Percentiles rank a stretch among this genome's conserved stretches.
These are phyloP conservation scores for Puffinus mauretanicus DNA, from an alignment of 2,113 vertebrate species.

Conservation along the genomic window DNA sequence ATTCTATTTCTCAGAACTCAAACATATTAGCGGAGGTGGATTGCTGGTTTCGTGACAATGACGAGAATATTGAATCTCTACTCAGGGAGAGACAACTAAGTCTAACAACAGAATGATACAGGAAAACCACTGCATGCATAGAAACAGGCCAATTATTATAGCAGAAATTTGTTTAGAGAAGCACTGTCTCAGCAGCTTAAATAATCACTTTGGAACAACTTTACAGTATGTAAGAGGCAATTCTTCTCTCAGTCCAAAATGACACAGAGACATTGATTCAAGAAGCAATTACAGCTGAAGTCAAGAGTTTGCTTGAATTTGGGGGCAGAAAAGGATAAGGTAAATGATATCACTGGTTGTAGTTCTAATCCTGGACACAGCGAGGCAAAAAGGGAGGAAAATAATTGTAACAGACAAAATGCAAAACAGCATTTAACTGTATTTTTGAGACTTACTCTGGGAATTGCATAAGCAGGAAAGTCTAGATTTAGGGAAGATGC, in stretches of 20 bases:
- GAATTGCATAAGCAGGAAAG: background rate
- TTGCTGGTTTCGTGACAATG: background rate
- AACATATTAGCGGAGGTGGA: background rate
- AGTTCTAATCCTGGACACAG: background rate
- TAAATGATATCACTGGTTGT: background rate
- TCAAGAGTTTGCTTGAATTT: background rate
- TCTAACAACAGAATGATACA: background rate
- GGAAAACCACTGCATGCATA: background rate
- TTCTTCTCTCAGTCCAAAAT: background rate
- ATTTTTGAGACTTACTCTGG: background rate
- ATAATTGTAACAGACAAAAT: background rate
- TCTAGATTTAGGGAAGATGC: background rate
- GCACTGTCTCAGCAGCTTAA: conserved; percentile 1
- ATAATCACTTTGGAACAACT: background rate
- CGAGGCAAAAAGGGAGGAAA: background rate
- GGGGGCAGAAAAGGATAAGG: background rate
- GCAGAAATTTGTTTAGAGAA: conserved; percentile 7
- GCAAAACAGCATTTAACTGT: background rate
- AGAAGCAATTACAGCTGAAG: background rate
- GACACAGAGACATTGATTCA: background rate
- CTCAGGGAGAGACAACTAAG: background rate
- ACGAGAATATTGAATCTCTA: background rate
- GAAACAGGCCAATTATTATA: background rate
- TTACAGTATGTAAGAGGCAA: background rate
- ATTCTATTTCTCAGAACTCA: background rate